Evolutionary conservation across 1,140 invertebrate genomes (phyloP).

Genomic region (Megathymus violae): DNA sequence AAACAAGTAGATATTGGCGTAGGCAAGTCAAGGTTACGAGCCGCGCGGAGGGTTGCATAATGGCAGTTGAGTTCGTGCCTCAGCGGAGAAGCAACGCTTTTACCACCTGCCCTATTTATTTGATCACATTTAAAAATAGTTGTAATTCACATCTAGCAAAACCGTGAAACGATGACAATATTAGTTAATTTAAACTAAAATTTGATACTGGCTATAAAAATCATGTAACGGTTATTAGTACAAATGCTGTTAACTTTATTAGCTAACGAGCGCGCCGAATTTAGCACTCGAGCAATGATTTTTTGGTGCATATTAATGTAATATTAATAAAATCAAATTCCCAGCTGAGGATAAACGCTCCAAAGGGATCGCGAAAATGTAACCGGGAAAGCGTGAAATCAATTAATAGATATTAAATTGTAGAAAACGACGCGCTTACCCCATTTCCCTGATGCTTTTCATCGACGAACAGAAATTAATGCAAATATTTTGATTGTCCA

Average conservation of each 20-base stretch:
- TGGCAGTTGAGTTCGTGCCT: constrained; percentile 18
- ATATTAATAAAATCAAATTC: too few relatives aligned
- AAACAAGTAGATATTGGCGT: constrained; percentile 14
- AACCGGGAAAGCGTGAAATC: constrained; percentile 30
- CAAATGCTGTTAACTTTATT: too few relatives aligned
- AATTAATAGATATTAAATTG: constrained; percentile 45
- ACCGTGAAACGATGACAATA: too few relatives aligned
- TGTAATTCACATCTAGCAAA: too few relatives aligned
- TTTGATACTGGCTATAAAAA: too few relatives aligned
- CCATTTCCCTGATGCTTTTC: constrained; percentile 27
- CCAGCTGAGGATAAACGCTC: too few relatives aligned
- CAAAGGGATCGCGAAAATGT: constrained; percentile 27
- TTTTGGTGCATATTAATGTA: too few relatives aligned
- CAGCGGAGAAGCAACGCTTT: constrained; percentile 21
- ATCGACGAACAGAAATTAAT: constrained; percentile 36
- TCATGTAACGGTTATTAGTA: too few relatives aligned
- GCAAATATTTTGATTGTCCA: constrained; percentile 50
- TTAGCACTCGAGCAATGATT: too few relatives aligned
- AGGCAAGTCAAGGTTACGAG: constrained; percentile 19
- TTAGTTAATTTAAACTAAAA: too few relatives aligned
- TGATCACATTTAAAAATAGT: too few relatives aligned
- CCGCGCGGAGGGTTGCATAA: constrained; percentile 20
- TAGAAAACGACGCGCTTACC: constrained; percentile 36
- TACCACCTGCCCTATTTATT: constrained; percentile 11
- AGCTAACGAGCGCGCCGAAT: too few relatives aligned